These are phyloP conservation scores for Chrysomela aeneicollis DNA, from an alignment of 2,888 invertebrate genomes.

Conservation along the genomic window DNA sequence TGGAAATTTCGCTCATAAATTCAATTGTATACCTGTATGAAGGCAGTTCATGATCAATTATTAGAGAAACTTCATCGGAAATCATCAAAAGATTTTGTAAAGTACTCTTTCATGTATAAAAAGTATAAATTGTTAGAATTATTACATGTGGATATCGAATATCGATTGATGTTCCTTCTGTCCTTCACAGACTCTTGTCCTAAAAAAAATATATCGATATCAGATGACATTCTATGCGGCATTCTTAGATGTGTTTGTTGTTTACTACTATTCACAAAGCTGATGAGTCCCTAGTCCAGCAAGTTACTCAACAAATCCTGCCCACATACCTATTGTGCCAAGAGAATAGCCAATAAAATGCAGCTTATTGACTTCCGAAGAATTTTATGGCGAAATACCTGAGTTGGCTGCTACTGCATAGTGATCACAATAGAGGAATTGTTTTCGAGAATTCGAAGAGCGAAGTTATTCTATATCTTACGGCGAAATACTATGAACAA, in stretches of 20 bases:
- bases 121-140: no score
- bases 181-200: not conserved
- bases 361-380: not conserved
- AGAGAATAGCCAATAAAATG: not conserved
- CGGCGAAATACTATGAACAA: not conserved
- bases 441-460: not conserved
- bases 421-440: slow-evolving; percentile 1
- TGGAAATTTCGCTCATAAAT: no score
- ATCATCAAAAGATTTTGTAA: no score
- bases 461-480: not conserved
- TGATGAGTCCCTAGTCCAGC: not conserved
- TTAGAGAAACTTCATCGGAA: no score
- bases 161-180: no score
- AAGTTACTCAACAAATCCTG: not conserved
- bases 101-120: no score
- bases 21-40: no score
- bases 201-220: not conserved
- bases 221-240: not conserved
- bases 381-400: not conserved
- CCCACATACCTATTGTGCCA: slow-evolving; percentile 3
- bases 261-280: not conserved
- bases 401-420: slow-evolving; percentile 2
- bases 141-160: no score
- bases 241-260: not conserved
- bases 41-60: no score